These are phyloP conservation scores for Channa argus DNA, from an alignment of 2,113 vertebrate species.

Conservation along the genomic window DNA sequence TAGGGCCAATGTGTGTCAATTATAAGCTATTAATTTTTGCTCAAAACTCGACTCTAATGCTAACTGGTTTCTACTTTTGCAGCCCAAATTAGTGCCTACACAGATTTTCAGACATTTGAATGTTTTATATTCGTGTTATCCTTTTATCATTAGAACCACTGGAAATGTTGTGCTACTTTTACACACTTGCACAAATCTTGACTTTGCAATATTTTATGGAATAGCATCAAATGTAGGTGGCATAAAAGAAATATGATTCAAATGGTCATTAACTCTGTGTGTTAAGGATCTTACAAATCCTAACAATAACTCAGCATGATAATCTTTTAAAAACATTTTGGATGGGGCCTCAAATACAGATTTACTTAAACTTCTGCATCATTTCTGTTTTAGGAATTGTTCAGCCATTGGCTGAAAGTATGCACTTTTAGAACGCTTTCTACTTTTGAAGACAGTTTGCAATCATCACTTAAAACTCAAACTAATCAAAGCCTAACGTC, in stretches of 20 bases:
- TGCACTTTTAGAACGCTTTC: slow-evolving; percentile 11
- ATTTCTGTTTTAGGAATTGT: slow-evolving; percentile 7
- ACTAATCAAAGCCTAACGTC: slow-evolving; percentile 52
- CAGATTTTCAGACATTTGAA: too few species aligned
- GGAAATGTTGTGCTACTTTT: neutral
- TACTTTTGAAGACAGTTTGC: slow-evolving; percentile 21
- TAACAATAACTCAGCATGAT: neutral
- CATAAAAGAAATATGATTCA: neutral
- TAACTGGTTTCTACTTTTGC: too few species aligned
- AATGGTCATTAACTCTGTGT: too few species aligned
- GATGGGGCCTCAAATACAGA: neutral
- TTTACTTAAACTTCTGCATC: neutral
- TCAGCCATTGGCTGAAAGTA: slow-evolving; percentile 3
- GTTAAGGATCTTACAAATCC: neutral
- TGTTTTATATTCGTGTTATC: too few species aligned
- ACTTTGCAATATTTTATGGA: neutral
- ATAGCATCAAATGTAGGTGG: too few species aligned
- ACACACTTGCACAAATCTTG: neutral
- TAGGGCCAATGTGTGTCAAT: neutral
- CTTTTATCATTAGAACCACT: too few species aligned
- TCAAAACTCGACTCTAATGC: too few species aligned
- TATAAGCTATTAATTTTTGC: neutral
- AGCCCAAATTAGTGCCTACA: too few species aligned
- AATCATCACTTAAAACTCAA: slow-evolving; percentile 41
- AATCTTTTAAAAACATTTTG: neutral